Conservation (phyloP, 1,140 invertebrate species). For the Acyrthosiphon pisum region DNA sequence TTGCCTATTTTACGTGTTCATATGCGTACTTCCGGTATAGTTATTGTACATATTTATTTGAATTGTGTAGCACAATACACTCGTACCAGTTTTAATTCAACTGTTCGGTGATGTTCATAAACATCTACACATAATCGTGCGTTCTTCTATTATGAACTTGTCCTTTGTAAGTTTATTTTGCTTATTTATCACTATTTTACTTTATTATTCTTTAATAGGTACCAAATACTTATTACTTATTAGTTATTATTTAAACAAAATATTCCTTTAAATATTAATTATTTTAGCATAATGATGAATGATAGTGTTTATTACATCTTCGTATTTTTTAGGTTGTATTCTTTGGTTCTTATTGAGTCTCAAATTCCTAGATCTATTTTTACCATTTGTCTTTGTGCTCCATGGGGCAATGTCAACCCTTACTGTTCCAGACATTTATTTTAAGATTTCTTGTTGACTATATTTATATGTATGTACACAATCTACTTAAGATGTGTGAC, state of each 20-base stretch:
- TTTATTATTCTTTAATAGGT: background rate
- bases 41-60: background rate
- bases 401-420: conserved; percentile 31
- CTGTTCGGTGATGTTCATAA: conserved; percentile 14
- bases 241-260: background rate
- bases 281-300: background rate
- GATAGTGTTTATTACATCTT: background rate
- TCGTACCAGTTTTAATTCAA: conserved; percentile 9
- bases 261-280: background rate
- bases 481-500: background rate
- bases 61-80: background rate
- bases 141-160: background rate
- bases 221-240: background rate
- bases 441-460: conserved; percentile 24
- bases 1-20: conserved; percentile 49
- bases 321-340: background rate
- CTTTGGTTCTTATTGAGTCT: background rate
- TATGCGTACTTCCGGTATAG: conserved; percentile 43
- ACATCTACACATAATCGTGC: background rate
- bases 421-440: conserved; percentile 45
- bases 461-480: background rate
- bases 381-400: background rate
- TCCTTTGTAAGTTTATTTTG: conserved; percentile 35
- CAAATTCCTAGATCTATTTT: conserved; percentile 32
- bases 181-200: background rate